Percentiles rank a stretch among this genome's conserved stretches.
These are phyloP conservation scores for Anser brachyrhynchus DNA, from an alignment of 2,113 vertebrate species.

Conservation along the genomic window DNA sequence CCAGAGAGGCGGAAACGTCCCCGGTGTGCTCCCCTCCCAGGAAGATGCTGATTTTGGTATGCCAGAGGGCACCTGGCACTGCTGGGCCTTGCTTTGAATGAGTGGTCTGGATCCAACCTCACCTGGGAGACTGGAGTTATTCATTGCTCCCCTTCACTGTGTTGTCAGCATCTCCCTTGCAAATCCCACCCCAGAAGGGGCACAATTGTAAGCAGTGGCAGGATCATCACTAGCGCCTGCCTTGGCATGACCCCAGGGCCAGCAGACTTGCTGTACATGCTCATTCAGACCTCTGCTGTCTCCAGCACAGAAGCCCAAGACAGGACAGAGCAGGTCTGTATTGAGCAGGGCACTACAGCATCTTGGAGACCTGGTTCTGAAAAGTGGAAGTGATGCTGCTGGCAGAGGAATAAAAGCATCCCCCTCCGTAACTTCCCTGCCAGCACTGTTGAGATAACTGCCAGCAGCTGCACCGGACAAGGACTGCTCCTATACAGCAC, in stretches of 20 bases:
- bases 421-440: background rate
- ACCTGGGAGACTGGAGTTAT: accelerated
- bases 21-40: accelerated
- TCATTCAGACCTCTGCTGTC: background rate
- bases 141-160: background rate
- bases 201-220: background rate
- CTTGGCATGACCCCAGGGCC: too few species aligned
- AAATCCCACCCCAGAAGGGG: background rate
- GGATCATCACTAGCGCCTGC: background rate
- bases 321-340: background rate
- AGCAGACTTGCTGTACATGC: accelerated
- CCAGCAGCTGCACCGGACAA: background rate
- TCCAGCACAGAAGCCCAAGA: background rate
- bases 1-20: accelerated
- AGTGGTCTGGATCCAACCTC: background rate
- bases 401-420: background rate
- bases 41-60: background rate
- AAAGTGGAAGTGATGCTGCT: background rate
- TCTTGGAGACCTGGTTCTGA: background rate
- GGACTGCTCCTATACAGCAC: accelerated
- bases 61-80: background rate
- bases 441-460: too few species aligned
- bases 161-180: background rate
- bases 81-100: background rate
- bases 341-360: background rate